Conservation (phyloP, 2,888 invertebrate genomes). For the Phytoseiulus persimilis region DNA sequence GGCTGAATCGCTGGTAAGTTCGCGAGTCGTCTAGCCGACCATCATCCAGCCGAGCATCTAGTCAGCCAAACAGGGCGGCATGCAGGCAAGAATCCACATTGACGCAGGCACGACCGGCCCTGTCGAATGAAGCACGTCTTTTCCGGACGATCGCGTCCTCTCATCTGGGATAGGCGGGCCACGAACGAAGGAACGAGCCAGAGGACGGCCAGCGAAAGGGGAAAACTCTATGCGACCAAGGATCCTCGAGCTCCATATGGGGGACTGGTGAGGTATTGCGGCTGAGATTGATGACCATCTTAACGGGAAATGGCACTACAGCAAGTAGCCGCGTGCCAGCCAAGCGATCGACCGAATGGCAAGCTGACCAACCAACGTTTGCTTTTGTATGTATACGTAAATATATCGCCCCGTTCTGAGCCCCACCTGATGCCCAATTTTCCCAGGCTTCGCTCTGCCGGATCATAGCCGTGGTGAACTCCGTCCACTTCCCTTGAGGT, state of each 20-base stretch:
- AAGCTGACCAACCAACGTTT: not conserved
- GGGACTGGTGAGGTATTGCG: not conserved
- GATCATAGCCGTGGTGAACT: too few relatives aligned
- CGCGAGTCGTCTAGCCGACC: not conserved
- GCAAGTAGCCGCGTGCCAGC: not conserved
- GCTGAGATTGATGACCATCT: constrained; percentile 36
- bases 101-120: not conserved
- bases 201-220: not conserved
- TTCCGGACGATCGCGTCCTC: constrained; percentile 5
- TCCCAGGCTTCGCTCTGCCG: too few relatives aligned
- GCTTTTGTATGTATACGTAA: not conserved
- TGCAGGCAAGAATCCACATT: not conserved
- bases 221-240: not conserved
- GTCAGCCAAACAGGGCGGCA: not conserved
- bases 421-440: not conserved
- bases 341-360: not conserved
- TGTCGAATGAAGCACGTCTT: constrained; percentile 5
- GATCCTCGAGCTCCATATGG: not conserved
- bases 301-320: constrained; percentile 37
- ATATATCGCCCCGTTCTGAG: not conserved
- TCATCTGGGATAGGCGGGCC: not conserved
- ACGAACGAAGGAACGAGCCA: not conserved
- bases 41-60: not conserved
- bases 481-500: too few relatives aligned
- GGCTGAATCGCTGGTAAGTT: not conserved